phyloP scores from a whole-genome alignment of 1,140 invertebrate genomes.

The Plutomurus gul region DNA sequence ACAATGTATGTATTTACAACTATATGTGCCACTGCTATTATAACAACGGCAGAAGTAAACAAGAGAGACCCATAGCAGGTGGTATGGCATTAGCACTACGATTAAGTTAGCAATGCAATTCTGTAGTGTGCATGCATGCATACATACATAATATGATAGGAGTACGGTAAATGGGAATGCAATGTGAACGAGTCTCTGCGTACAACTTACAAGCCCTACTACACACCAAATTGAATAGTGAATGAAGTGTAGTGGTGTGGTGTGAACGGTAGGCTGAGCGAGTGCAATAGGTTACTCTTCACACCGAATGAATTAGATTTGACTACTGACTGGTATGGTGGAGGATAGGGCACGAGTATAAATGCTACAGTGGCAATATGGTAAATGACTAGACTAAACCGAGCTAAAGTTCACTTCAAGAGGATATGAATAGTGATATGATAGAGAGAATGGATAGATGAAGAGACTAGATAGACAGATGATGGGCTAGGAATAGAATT shows the following conservation, averaged over 20 bases:
- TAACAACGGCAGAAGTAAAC: too few relatives aligned
- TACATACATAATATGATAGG: background rate
- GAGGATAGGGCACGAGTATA: too few relatives aligned
- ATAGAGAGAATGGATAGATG: background rate
- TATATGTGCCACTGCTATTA: too few relatives aligned
- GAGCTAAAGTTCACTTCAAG: background rate
- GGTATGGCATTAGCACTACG: constrained; percentile 4
- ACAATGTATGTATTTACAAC: background rate
- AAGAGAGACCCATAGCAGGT: constrained; percentile 2
- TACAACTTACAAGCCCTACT: background rate
- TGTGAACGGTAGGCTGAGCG: background rate
- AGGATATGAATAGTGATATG: background rate
- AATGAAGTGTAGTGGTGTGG: background rate
- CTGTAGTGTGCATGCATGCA: background rate
- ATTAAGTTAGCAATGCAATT: constrained; percentile 1
- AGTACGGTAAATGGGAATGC: background rate
- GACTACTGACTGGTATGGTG: background rate
- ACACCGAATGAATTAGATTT: background rate
- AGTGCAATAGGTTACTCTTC: background rate
- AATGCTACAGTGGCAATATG: background rate
- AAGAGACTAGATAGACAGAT: background rate
- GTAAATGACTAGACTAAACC: background rate
- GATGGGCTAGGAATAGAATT: background rate
- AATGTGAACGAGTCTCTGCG: background rate
- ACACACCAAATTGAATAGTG: too few relatives aligned